Conservation (phyloP, 2,797 vertebrate species). For the Hemitrygon akajei region DNA sequence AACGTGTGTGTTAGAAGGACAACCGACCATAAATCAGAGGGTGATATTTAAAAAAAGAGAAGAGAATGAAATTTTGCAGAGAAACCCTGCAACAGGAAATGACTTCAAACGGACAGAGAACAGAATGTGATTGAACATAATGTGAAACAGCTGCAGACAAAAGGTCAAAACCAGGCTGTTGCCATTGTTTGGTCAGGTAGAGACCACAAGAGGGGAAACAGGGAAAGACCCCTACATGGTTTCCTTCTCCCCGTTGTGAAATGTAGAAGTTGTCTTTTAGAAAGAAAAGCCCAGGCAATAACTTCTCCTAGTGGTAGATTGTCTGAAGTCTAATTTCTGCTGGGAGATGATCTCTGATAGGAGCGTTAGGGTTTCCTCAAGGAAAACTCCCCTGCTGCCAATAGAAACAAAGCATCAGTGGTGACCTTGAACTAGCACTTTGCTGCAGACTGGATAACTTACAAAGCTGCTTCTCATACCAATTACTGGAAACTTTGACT, state of each 20-base stretch:
- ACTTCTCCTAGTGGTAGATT: background rate
- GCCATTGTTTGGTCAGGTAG: background rate
- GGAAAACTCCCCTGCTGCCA: constrained; percentile 16
- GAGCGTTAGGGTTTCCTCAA: background rate
- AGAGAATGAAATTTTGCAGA: constrained; percentile 7
- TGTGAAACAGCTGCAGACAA: constrained; percentile 28
- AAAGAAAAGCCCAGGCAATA: background rate
- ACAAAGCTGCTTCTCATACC: constrained; percentile 4
- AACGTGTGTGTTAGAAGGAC: background rate
- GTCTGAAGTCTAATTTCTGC: constrained; percentile 30
- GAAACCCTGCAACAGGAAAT: constrained; percentile 28
- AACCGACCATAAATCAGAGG: background rate
- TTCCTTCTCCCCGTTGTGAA: constrained; percentile 2
- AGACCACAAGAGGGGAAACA: background rate
- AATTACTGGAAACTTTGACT: background rate
- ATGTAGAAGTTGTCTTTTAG: background rate
- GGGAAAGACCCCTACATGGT: constrained; percentile 17
- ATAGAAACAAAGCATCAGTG: background rate
- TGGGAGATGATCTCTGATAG: constrained; percentile 11
- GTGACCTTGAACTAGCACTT: background rate
- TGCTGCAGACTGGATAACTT: background rate
- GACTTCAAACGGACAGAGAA: background rate
- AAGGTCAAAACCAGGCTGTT: background rate
- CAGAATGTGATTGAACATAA: constrained; percentile 2
- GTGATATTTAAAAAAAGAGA: background rate